Evolutionary conservation across 2,888 invertebrate species (phyloP), one percentile per base, ranked within the genome.

Genomic region (Rhagium mordax): DNA sequence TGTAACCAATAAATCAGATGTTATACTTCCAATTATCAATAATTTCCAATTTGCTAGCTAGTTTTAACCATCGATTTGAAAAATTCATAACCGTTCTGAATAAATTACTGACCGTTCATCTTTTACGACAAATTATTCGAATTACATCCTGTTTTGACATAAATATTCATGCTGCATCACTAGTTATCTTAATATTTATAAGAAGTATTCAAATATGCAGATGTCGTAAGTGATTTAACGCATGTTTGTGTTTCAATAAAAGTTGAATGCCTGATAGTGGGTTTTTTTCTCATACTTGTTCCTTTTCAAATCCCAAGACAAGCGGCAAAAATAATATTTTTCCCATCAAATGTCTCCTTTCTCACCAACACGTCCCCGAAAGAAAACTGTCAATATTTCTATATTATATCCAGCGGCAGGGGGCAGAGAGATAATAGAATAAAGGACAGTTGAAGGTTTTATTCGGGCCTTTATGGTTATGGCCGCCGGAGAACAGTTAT

Each of bases 381-480:
- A 51, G 16, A 65, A 27, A 33, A 65, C 65, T 53, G 53, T 51
- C 65, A 65, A 65, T 65, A 65, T 65, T 65, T 65, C 55, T 65
- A 55, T 65, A 65, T 65, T 57, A 68, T 57, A 59, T 68, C 15
- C 57, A 70, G 71, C 53, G 21, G 55, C 5, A 20, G 51, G 69
- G 68, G 57, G 6, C 62, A 53, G 13, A 33, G 68, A 59, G 60
- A 67, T 74, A 76, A 74, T 74, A 70, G 76, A 78, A 78, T 78
- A 78, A 70, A 73, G 76, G 64, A 48, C 64, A 64, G 41, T 33
- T 65, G 53, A 65, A 51, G 65, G 74, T 74, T 74, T 78, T 74
- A 74, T 74, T 72, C 41, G 66, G 18, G 62, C 73, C 72, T 76
- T 78, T 78, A 78, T 66, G 76, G 73, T 78, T 78, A 76, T 78